phyloP scores from a whole-genome alignment of 2,113 vertebrate genomes.

The Pluvianellus socialis region DNA sequence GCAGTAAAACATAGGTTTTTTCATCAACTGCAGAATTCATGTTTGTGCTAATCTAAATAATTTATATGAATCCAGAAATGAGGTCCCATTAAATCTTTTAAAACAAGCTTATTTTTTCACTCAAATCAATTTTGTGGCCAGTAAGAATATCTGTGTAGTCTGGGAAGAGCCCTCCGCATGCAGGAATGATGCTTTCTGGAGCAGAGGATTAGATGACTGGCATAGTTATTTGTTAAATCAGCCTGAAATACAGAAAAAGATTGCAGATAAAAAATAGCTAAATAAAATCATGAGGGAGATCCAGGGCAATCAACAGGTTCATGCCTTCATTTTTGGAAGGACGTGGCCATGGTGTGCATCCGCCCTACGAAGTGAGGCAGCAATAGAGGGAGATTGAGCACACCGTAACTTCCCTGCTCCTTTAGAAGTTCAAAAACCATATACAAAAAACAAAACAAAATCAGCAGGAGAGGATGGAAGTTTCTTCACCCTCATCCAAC shows the following conservation, averaged over 20 bases:
- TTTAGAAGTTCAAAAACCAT: neutral
- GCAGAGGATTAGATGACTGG: neutral
- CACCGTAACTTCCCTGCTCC: neutral
- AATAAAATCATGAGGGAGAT: neutral
- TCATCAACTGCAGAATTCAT: neutral
- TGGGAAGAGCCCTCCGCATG: neutral
- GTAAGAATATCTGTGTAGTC: neutral
- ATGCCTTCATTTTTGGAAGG: neutral
- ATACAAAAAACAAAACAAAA: neutral
- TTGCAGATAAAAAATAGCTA: neutral
- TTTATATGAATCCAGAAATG: neutral
- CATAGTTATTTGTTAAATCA: neutral
- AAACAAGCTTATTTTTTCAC: neutral
- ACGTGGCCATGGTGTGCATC: accelerated
- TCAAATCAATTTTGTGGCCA: neutral
- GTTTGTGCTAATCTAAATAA: neutral
- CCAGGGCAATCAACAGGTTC: neutral
- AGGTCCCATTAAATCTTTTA: neutral
- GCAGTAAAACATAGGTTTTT: neutral
- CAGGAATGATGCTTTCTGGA: neutral
- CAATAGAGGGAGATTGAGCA: neutral
- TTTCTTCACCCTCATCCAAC: neutral
- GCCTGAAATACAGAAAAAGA: neutral
- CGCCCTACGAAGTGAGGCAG: accelerated
- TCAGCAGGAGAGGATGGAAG: neutral